A percentile compares a stretch with the other conserved stretches of the same genome.
phyloP scores from a whole-genome alignment of 2,113 vertebrate species.

The Astur gentilis region DNA sequence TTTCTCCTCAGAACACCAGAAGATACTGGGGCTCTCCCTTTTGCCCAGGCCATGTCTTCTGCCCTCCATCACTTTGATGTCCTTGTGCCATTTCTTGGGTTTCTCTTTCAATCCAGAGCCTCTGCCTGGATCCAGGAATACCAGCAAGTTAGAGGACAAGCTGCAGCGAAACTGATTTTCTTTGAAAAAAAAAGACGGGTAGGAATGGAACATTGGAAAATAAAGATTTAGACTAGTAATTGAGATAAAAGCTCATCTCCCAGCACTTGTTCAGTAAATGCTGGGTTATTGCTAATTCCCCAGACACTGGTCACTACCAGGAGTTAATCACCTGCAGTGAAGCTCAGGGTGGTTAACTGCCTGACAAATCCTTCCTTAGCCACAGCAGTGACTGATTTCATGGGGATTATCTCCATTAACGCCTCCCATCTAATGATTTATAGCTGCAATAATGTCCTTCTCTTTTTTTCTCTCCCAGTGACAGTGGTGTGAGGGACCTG shows the following conservation, averaged over 20 bases:
- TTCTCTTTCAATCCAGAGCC: not conserved
- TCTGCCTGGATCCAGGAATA: not conserved
- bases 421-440: constrained; percentile 52
- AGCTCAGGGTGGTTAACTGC: constrained; percentile 52
- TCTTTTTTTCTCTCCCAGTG: not conserved
- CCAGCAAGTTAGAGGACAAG: not conserved
- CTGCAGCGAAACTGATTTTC: not conserved
- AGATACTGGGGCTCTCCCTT: rapidly evolving
- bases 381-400: constrained; percentile 42
- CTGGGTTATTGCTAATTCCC: constrained; percentile 47
- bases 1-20: not conserved
- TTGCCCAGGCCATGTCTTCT: not conserved
- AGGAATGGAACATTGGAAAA: not conserved
- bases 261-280: not conserved
- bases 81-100: not conserved
- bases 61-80: not conserved
- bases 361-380: constrained; percentile 57
- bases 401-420: constrained; percentile 55
- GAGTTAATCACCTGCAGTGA: constrained; percentile 47
- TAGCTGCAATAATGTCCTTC: not conserved
- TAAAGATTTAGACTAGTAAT: constrained; percentile 38
- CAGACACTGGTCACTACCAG: constrained; percentile 36
- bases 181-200: not conserved
- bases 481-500: not conserved
- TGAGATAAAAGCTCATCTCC: constrained; percentile 36